Percentiles rank a stretch among this genome's conserved stretches.
phyloP scores from a whole-genome alignment of 64 coral and sea anemone genomes.

The Montipora capricornis region DNA sequence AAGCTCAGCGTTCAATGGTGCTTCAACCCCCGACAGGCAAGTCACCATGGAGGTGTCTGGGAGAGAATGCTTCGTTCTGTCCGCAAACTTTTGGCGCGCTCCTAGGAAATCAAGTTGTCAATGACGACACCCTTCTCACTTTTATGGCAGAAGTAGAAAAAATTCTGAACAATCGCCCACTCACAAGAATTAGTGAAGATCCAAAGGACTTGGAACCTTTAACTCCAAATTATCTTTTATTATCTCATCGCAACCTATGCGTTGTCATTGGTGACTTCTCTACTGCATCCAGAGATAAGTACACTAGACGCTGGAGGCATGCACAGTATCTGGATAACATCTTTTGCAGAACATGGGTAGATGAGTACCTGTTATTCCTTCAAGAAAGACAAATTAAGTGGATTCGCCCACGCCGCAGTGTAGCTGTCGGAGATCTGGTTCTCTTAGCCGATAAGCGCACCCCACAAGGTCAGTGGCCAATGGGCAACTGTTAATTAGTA shows the following conservation, averaged over 20 bases:
- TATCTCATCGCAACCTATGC: neutral
- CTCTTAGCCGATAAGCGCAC: neutral
- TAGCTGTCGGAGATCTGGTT: conserved; percentile 39
- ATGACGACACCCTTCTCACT: conserved; percentile 48
- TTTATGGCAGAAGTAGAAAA: conserved; percentile 14
- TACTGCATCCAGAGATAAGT: conserved; percentile 5
- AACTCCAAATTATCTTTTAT: conserved; percentile 32
- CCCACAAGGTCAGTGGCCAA: conserved; percentile 26
- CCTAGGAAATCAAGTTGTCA: conserved; percentile 18
- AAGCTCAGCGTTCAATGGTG: conserved; percentile 36
- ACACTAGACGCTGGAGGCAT: conserved; percentile 31
- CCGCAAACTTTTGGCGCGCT: conserved; percentile 19
- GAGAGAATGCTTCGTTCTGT: conserved; percentile 17
- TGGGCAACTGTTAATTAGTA: neutral
- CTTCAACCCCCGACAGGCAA: conserved; percentile 27
- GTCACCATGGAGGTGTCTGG: conserved; percentile 51
- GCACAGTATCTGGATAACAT: conserved; percentile 22
- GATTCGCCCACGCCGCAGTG: neutral
- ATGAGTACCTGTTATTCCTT: conserved; percentile 38
- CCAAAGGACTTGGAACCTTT: neutral
- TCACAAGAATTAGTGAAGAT: conserved; percentile 33
- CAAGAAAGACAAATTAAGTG: conserved; percentile 44
- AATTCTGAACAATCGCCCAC: conserved; percentile 50
- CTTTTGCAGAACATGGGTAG: conserved; percentile 46
- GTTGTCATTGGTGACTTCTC: neutral